phyloP scores from a whole-genome alignment of 1,140 invertebrate genomes.

The Drosophila virilis region DNA sequence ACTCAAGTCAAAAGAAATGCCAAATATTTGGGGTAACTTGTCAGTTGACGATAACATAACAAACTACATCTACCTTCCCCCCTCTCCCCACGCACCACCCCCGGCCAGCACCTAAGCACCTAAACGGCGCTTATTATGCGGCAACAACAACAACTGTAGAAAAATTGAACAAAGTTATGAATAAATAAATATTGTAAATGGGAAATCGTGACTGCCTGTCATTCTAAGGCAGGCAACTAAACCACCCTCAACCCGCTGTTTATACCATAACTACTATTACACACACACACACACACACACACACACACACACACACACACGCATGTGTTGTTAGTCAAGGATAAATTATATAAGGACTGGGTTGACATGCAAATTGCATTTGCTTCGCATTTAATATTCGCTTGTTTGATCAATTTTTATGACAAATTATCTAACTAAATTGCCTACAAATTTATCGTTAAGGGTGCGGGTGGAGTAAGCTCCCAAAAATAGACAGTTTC shows the following conservation, averaged over 20 bases:
- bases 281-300: not conserved
- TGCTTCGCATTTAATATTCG: slow-evolving; percentile 59
- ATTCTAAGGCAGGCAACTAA: slow-evolving; percentile 39
- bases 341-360: slow-evolving; percentile 46
- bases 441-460: not conserved
- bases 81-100: not conserved
- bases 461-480: not conserved
- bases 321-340: slow-evolving; percentile 60
- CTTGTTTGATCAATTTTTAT: slow-evolving; percentile 82
- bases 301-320: slow-evolving; percentile 35
- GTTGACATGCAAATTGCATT: slow-evolving; percentile 79
- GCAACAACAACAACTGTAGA: slow-evolving; percentile 43
- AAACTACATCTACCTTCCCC: not conserved
- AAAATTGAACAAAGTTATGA: slow-evolving; percentile 70
- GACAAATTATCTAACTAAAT: slow-evolving; percentile 69
- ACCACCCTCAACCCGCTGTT: not conserved
- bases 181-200: slow-evolving; percentile 81
- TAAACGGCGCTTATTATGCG: slow-evolving; percentile 50
- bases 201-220: slow-evolving; percentile 77
- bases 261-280: too few relatives aligned
- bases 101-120: not conserved
- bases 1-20: slow-evolving; percentile 32
- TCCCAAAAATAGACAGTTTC: slow-evolving; percentile 7
- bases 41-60: slow-evolving; percentile 35
- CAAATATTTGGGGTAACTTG: slow-evolving; percentile 49